Base-by-base conservation (phyloP, 2,888 invertebrate genomes). In the Lycaena phlaeas region DNA sequence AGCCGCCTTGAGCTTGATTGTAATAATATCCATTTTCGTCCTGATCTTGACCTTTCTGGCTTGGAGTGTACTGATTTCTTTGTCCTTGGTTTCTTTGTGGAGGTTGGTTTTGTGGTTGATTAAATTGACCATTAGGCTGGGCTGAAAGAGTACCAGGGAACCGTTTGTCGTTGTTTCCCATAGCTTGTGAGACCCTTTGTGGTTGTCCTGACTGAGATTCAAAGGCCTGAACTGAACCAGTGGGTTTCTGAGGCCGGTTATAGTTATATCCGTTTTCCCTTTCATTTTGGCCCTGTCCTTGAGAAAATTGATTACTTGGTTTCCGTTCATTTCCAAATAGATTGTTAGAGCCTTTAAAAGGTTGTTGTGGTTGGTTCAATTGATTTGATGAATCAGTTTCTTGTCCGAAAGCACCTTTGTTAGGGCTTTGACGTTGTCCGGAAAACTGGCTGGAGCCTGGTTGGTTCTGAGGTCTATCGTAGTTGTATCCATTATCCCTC, bases 11-110 rank as follows among this genome's bases (percentile, higher is more conserved):
- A 26, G 39, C 31, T 40, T 14, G 25, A 6, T 31, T 30, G 7
- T 40, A 40, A 26, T 25, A 31, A 26, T 40, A 40, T 5, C 40
- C 40, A 31, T 31, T 40, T 10, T 31, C 26, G 9, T 31, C 17
- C 5, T 15, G 30, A 31, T 40, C 46, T 28, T 54, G 54, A 18
- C 29, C 38, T 27, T 12, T 31, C 17, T 40, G 31, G 2, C n/a
- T 18, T 11, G 18, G 18, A 18, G 34, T 10, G 34, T 40, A 47
- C 14, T 45, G 43, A 28, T 41, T 41, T 29, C 29, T 27, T 27
- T 42, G 41, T 26, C 22, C 40, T 14, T 44, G 45, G 27, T 42
- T 46, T 7, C 2, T 5, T 4, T 5, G 9, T 31, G 38, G 29
- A 18, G 18, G 12, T 3, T 17, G 7, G 18, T 11, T 14, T 6